Percentiles rank a stretch among this genome's conserved stretches.
Conservation (phyloP, 2,888 invertebrate species). For the Drosophila prostipennis region DNA sequence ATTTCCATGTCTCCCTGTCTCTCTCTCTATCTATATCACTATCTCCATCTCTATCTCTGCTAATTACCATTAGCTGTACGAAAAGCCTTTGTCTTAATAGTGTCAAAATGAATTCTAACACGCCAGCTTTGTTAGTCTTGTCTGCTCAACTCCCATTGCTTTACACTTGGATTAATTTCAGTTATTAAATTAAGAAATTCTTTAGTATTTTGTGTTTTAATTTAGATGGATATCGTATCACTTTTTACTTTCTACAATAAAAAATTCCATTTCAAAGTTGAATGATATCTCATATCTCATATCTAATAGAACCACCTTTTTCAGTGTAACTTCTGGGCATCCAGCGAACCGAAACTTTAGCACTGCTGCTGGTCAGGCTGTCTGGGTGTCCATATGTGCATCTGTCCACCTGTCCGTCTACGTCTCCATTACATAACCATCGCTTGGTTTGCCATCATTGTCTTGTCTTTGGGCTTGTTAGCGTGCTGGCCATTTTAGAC, state of each 20-base stretch:
- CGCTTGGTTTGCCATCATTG: conserved; percentile 18
- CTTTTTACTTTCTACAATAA: too few species aligned
- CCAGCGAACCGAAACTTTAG: conserved; percentile 53
- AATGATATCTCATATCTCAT: too few species aligned
- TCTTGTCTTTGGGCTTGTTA: conserved; percentile 42
- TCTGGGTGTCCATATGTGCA: background rate
- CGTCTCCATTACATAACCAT: conserved; percentile 8
- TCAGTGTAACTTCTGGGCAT: conserved; percentile 9
- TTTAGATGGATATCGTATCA: background rate
- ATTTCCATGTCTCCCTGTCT: background rate
- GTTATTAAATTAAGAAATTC: background rate
- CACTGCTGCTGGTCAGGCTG: conserved; percentile 16
- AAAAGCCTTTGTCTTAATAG: conserved; percentile 62
- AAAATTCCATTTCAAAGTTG: too few species aligned
- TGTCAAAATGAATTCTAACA: conserved; percentile 78
- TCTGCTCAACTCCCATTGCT: background rate
- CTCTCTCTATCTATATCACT: conserved; percentile 11
- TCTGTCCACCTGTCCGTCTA: background rate
- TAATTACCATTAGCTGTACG: conserved; percentile 72
- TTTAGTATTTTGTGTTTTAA: background rate
- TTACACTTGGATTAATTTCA: background rate
- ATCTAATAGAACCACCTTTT: background rate
- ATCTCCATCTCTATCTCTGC: conserved; percentile 31
- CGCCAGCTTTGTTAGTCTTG: conserved; percentile 42
- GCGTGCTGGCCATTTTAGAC: conserved; percentile 41